A percentile compares a stretch with the other conserved stretches of the same genome.
Conservation (phyloP, 2,113 vertebrate genomes). For the Sitta europaea region DNA sequence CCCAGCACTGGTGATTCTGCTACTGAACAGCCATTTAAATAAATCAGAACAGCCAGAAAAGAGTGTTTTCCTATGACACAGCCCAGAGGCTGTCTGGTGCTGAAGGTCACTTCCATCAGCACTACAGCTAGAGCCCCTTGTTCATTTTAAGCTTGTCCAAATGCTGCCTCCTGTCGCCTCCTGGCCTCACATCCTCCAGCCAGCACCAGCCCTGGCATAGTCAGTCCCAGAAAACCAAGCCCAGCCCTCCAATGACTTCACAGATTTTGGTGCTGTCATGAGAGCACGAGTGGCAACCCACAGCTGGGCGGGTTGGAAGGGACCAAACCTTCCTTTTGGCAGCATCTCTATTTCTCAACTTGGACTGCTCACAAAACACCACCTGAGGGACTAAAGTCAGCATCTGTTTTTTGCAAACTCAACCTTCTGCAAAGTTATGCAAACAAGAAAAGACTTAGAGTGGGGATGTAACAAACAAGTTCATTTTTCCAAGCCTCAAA, state of each 20-base stretch:
- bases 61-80: neutral
- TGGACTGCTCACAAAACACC: neutral
- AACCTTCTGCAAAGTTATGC: neutral
- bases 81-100: neutral
- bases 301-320: too few species aligned
- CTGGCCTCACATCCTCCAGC: neutral
- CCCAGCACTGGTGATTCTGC: neutral
- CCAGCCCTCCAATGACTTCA: neutral
- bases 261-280: neutral
- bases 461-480: neutral
- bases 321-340: neutral
- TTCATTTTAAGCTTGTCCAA: neutral
- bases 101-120: neutral
- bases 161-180: neutral
- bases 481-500: neutral
- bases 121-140: neutral
- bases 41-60: neutral
- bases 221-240: neutral
- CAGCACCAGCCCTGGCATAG: neutral
- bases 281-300: neutral
- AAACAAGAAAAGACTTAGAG: neutral
- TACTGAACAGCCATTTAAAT: neutral
- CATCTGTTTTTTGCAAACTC: neutral
- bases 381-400: neutral
- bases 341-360: neutral